Evolutionary conservation across 1,140 invertebrate genomes (phyloP).

Genomic region (Heliothis virescens): DNA sequence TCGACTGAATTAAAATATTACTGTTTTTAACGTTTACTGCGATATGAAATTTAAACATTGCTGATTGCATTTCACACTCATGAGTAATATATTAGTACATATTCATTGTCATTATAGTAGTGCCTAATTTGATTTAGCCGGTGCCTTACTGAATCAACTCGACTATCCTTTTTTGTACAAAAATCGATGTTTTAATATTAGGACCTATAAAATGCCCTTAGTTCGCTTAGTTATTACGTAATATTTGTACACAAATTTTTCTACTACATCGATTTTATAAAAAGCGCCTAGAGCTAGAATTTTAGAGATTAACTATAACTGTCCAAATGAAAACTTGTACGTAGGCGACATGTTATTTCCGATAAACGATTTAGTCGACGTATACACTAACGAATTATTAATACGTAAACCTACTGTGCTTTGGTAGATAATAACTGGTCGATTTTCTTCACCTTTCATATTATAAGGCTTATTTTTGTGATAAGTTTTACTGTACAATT

Average conservation of each 20-base stretch:
- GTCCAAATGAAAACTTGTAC: slow-evolving; percentile 49
- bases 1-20: slow-evolving; percentile 5
- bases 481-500: slow-evolving; percentile 28
- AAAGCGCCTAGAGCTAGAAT: slow-evolving; percentile 54
- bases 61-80: background rate
- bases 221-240: slow-evolving; percentile 34
- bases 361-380: slow-evolving; percentile 39
- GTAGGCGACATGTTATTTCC: slow-evolving; percentile 49
- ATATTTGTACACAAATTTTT: slow-evolving; percentile 51
- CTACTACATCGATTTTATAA: slow-evolving; percentile 59
- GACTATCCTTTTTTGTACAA: background rate
- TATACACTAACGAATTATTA: slow-evolving; percentile 45
- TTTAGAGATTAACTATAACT: slow-evolving; percentile 52
- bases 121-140: background rate
- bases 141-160: slow-evolving; percentile 12
- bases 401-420: slow-evolving; percentile 49
- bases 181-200: slow-evolving; percentile 1
- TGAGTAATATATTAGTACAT: background rate
- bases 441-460: slow-evolving; percentile 39
- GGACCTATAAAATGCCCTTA: background rate
- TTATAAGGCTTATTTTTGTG: slow-evolving; percentile 33
- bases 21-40: background rate
- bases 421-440: slow-evolving; percentile 42
- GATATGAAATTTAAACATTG: background rate
- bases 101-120: background rate